Conservation (phyloP, 2,888 invertebrate species). For the Cyclophora punctaria region DNA sequence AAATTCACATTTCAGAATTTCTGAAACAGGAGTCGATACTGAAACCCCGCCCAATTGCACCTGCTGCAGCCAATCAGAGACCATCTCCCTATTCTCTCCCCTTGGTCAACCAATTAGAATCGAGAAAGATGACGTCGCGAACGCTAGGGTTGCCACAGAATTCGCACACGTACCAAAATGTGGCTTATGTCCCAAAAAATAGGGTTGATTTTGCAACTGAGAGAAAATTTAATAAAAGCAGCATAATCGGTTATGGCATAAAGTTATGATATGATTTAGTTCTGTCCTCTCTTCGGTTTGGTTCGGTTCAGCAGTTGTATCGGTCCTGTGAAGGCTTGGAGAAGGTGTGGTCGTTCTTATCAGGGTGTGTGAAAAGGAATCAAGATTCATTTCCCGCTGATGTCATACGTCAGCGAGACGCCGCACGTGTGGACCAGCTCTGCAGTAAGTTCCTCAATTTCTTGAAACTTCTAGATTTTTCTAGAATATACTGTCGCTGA, state of each 20-base stretch:
- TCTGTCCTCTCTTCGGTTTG: conserved; percentile 25
- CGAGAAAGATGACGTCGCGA: conserved; percentile 51
- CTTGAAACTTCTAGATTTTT: no score
- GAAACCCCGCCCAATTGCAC: conserved; percentile 43
- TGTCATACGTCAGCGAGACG: conserved; percentile 73
- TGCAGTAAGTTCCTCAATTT: conserved; percentile 39
- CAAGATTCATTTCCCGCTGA: conserved; percentile 76
- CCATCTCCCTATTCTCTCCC: conserved; percentile 42
- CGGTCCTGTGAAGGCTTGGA: conserved; percentile 11
- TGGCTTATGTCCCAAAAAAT: neutral
- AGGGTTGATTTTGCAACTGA: conserved; percentile 19
- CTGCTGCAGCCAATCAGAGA: conserved; percentile 54
- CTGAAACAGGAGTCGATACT: conserved; percentile 39
- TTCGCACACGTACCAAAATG: conserved; percentile 8
- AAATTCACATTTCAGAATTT: conserved; percentile 14
- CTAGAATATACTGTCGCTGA: no score
- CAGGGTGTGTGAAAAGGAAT: conserved; percentile 43
- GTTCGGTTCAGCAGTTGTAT: conserved; percentile 16
- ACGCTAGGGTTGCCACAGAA: conserved; percentile 34
- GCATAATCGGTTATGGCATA: conserved; percentile 35
- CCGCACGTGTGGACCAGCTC: conserved; percentile 73
- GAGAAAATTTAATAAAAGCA: conserved; percentile 44
- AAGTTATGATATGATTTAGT: conserved; percentile 62
- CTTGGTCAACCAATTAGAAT: conserved; percentile 40
- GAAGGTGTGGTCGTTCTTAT: conserved; percentile 26